Conservation (phyloP, 2,113 vertebrate species). For the Sorex araneus region DNA sequence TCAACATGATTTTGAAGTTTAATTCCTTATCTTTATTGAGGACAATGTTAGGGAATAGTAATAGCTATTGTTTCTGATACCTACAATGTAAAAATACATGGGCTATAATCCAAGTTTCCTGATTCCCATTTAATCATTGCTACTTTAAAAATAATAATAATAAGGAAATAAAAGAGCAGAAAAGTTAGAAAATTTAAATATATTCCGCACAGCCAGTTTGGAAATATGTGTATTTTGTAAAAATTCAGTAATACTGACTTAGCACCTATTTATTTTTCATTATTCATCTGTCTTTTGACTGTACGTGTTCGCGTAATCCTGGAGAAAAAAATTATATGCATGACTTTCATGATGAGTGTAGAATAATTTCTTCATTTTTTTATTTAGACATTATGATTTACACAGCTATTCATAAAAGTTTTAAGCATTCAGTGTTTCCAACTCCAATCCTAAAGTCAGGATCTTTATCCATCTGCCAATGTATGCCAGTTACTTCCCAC, state of each 20-base stretch:
- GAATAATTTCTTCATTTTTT: neutral
- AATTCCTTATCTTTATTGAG: slow-evolving; percentile 30
- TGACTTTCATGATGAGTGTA: neutral
- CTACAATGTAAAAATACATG: neutral
- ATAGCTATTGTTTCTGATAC: neutral
- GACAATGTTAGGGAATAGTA: neutral
- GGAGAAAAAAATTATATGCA: neutral
- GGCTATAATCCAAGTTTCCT: too few species aligned
- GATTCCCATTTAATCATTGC: neutral
- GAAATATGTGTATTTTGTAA: neutral
- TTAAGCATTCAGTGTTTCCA: too few species aligned
- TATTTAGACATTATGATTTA: too few species aligned
- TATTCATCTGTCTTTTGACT: neutral
- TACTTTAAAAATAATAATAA: neutral
- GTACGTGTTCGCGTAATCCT: neutral
- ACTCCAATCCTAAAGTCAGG: too few species aligned
- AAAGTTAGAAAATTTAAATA: neutral
- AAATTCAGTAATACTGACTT: neutral
- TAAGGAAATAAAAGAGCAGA: neutral
- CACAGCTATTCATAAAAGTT: too few species aligned
- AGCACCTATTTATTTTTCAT: neutral
- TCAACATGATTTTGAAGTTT: neutral
- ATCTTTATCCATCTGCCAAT: too few species aligned
- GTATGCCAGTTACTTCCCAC: too few species aligned
- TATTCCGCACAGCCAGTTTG: neutral